These are phyloP conservation scores for Heliocidaris tuberculata DNA, from an alignment of 35 echinoderm and acorn worm species.

Conservation along the genomic window DNA sequence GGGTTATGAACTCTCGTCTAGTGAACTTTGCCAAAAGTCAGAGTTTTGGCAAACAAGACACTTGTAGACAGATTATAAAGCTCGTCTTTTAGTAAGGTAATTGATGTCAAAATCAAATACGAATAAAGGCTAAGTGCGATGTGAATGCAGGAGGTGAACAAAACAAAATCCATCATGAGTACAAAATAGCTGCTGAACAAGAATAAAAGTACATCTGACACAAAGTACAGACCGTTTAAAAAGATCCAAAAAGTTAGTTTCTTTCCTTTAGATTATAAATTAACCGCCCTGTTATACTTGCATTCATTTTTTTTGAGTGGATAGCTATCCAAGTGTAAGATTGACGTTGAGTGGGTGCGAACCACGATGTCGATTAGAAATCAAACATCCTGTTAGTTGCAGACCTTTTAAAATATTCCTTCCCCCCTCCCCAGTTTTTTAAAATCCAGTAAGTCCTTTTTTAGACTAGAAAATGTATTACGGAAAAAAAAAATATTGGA, in stretches of 20 bases:
- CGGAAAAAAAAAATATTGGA: no score
- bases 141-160: not conserved
- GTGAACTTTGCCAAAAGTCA: slow-evolving; percentile 33
- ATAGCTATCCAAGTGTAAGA: no score
- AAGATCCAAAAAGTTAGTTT: not conserved
- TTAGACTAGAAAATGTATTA: no score
- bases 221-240: not conserved
- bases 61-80: not conserved
- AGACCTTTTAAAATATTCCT: no score
- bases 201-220: not conserved
- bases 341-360: no score
- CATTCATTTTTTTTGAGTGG: no score
- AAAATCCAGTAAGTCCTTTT: no score
- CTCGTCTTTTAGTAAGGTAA: not conserved
- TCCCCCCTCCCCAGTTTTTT: no score
- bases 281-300: no score
- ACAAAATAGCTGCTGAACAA: not conserved
- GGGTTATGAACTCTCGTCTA: not conserved
- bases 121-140: not conserved
- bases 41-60: not conserved
- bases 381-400: no score
- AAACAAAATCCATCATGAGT: not conserved
- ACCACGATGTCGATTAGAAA: no score
- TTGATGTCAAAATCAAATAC: slow-evolving; percentile 19
- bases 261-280: no score